phyloP scores from a whole-genome alignment of 2,797 vertebrate genomes.

The Florisuga fusca region DNA sequence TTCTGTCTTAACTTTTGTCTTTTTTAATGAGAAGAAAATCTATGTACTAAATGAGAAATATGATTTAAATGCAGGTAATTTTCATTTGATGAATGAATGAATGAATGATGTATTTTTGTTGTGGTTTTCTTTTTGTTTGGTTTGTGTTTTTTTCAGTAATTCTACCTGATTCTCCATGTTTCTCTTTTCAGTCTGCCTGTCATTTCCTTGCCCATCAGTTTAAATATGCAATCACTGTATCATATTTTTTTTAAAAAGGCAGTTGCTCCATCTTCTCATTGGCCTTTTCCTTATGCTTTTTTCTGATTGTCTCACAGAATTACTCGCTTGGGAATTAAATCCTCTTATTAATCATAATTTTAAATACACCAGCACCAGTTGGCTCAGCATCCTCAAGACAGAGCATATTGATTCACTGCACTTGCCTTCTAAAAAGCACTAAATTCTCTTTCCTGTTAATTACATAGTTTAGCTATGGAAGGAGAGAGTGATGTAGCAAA shows the following conservation, averaged over 20 bases:
- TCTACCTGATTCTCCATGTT: background rate
- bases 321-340: background rate
- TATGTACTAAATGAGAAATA: background rate
- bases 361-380: background rate
- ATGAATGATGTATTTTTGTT: background rate
- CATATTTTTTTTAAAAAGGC: accelerated
- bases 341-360: background rate
- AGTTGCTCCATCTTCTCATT: accelerated
- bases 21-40: background rate
- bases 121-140: background rate
- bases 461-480: background rate
- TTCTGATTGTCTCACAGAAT: background rate
- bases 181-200: background rate
- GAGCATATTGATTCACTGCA: background rate
- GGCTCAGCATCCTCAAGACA: background rate
- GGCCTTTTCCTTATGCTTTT: background rate
- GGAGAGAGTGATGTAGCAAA: background rate
- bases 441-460: background rate
- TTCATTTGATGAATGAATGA: background rate
- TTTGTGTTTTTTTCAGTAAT: background rate
- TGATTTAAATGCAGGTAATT: background rate
- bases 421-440: background rate
- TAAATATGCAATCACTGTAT: accelerated
- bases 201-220: background rate
- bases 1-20: background rate